Evolutionary conservation across 1,140 invertebrate genomes (phyloP).

Genomic region (Halesus radiatus): DNA sequence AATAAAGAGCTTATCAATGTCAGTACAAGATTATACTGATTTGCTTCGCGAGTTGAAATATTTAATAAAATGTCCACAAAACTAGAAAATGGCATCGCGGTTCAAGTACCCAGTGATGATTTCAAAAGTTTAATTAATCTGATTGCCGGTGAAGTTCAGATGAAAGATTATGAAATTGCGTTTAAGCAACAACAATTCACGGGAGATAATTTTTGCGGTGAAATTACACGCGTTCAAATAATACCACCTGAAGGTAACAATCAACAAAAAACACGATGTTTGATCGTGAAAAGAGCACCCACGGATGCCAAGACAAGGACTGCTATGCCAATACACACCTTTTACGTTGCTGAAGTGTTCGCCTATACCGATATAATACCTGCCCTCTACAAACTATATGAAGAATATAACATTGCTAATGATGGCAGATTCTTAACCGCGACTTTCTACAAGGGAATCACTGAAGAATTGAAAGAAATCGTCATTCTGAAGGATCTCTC

Average conservation of each 20-base stretch:
- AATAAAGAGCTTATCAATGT: too few species aligned
- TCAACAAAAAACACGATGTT: background rate
- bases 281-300: conserved; percentile 17
- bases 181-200: conserved; percentile 19
- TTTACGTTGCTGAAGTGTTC: conserved; percentile 1
- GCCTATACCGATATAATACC: background rate
- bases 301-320: background rate
- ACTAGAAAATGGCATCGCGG: too few species aligned
- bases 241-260: background rate
- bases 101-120: background rate
- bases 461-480: conserved; percentile 61
- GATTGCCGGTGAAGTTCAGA: background rate
- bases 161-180: background rate
- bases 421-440: background rate
- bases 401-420: background rate
- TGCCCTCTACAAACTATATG: background rate
- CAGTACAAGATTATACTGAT: too few species aligned
- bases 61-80: too few species aligned
- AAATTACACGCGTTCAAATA: conserved; percentile 6
- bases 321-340: background rate
- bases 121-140: background rate
- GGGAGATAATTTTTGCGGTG: conserved; percentile 6
- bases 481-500: conserved; percentile 71
- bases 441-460: conserved; percentile 15
- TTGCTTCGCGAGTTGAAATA: too few species aligned